These are phyloP conservation scores for Scrobipalpa atriplicella DNA, from an alignment of 2,888 invertebrate genomes.

Conservation along the genomic window DNA sequence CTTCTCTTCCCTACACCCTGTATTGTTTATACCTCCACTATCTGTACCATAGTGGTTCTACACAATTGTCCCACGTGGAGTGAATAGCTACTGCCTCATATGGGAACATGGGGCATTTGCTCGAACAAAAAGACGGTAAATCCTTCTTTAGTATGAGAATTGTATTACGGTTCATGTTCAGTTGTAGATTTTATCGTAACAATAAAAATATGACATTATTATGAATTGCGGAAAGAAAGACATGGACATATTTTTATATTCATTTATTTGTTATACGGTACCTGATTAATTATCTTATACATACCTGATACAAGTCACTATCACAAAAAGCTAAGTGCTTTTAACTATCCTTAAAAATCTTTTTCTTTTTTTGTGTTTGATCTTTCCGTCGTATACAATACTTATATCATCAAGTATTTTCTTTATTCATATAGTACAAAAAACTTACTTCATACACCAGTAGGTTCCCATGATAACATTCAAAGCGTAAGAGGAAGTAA, in stretches of 20 bases:
- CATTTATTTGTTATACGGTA: no score
- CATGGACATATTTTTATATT: no score
- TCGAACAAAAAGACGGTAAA: not conserved
- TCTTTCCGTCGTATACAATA: no score
- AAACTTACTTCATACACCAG: not conserved
- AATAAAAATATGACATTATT: not conserved
- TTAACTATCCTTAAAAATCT: no score
- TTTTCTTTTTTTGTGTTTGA: no score
- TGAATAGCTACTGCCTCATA: conserved; percentile 18
- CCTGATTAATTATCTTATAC: no score
- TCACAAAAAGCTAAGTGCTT: no score
- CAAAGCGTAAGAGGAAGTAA: not conserved
- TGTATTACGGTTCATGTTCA: not conserved
- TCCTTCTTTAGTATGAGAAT: not conserved
- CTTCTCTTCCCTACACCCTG: no score
- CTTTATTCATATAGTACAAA: no score
- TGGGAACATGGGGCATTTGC: conserved; percentile 2
- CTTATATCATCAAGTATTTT: no score
- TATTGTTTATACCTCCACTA: no score
- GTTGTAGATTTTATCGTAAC: not conserved
- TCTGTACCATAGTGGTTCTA: not conserved
- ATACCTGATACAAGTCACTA: no score
- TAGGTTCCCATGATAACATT: not conserved
- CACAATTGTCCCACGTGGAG: conserved; percentile 16
- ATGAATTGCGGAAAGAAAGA: not conserved